Base-by-base conservation (phyloP, 2,888 invertebrate species). In the Conchocele bisecta region DNA sequence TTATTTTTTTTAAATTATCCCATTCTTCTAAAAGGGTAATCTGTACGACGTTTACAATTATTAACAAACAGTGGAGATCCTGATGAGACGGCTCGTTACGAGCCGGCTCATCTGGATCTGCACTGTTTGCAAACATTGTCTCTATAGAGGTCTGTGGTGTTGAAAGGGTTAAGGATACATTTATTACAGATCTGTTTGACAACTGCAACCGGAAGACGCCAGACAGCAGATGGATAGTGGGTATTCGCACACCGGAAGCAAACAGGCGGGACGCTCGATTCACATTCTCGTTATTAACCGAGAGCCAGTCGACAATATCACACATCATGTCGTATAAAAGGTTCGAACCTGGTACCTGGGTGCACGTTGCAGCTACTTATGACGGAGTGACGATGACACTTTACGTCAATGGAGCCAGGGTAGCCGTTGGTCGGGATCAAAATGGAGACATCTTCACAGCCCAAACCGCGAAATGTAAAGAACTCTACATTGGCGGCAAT, bases 331-430 rank as follows among this genome's bases (percentile, higher is more conserved):
- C 84, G 2, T 73, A 82, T 41, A 65, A 56, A 26, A 48, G 59
- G 3, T 87, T 84, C 58, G 63, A 66, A 17, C 84, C 83, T 0
- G 72, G 76, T 7, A 56, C 58, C 6, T 88, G 88, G 88, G 66
- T 77, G 1, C 82, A 87, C 63, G 64, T 88, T 13, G 83, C 87
- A 6, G 85, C 82, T 0, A 73, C 85, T 0, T 88, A 86, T 63
- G 80, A 86, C 57, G 83, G 83, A 6, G 20, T 59, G 15, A 50
- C 60, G n/a, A 73, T 86, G 71, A 71, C 59, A 50, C 58, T 89
- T 29, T 88, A 81, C 60, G 72, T 88, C 35, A 83, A 87, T 56
- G 83, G 85, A 0, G 87, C 85, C 7, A 75, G 78, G 54, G 83
- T 88, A 7, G 72, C 79, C 1, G 73, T 78, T 0, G 58, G 73